Conservation (phyloP, 2,888 invertebrate species). For the Lithophane semibrunnea region DNA sequence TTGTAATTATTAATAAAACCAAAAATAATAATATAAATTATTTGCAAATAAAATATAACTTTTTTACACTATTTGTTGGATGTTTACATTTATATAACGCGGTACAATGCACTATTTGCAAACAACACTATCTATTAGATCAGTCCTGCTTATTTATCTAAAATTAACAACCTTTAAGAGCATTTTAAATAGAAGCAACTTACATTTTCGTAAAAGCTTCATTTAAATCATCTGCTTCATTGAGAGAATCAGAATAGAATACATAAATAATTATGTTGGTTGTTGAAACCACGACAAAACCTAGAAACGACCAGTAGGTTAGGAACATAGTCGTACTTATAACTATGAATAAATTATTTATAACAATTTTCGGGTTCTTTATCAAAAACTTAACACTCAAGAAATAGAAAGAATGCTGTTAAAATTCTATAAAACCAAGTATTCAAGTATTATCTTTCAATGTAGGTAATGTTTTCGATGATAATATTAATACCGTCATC, state of each 20-base stretch:
- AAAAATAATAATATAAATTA: slow-evolving; percentile 8
- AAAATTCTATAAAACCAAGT: background rate
- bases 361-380: background rate
- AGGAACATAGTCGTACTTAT: background rate
- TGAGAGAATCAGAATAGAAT: background rate
- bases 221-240: background rate
- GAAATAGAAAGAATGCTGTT: background rate
- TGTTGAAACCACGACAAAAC: background rate
- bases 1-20: background rate
- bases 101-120: background rate
- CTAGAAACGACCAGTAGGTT: background rate
- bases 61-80: background rate
- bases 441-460: background rate
- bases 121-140: slow-evolving; percentile 5
- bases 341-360: background rate
- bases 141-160: slow-evolving; percentile 9
- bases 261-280: background rate
- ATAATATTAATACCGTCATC: background rate
- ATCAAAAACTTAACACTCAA: slow-evolving; percentile 1
- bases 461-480: background rate
- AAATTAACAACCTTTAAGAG: slow-evolving; percentile 4
- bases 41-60: background rate
- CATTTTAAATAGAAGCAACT: background rate
- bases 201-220: slow-evolving; percentile 7
- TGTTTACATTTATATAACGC: slow-evolving; percentile 14